A percentile compares a stretch with the other conserved stretches of the same genome.
phyloP scores from a whole-genome alignment of 64 coral and sea anemone genomes.

The Montipora capricornis region DNA sequence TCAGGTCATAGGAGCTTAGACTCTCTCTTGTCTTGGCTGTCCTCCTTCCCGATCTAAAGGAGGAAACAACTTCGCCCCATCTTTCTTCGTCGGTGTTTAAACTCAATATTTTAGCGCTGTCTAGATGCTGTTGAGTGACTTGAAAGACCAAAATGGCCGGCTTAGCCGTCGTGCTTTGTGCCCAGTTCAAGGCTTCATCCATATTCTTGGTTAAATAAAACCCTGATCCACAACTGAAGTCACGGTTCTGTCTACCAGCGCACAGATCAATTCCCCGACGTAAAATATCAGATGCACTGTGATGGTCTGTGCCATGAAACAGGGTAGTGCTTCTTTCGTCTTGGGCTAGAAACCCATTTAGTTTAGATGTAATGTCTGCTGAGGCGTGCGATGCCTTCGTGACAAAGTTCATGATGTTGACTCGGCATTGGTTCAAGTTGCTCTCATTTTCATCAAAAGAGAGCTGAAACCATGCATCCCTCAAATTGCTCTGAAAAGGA shows the following conservation, averaged over 20 bases:
- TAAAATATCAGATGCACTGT: constrained; percentile 72
- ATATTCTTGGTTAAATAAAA: constrained; percentile 77
- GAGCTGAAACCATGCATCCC: not conserved
- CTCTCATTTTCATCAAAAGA: not conserved
- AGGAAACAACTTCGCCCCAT: constrained; percentile 23
- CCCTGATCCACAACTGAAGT: constrained; percentile 82
- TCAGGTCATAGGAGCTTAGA: constrained; percentile 21
- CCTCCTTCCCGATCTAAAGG: constrained; percentile 22
- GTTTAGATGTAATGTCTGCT: too few species aligned
- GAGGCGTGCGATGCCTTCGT: too few species aligned
- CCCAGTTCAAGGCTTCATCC: constrained; percentile 36
- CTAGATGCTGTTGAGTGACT: not conserved
- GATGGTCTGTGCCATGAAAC: constrained; percentile 89
- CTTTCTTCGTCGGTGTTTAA: not conserved
- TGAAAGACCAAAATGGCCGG: constrained; percentile 75
- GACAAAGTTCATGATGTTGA: constrained; percentile 22
- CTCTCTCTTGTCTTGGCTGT: constrained; percentile 18
- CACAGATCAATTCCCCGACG: constrained; percentile 64
- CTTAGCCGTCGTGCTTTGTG: constrained; percentile 31
- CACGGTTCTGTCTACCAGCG: constrained; percentile 46
- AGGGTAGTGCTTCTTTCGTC: constrained; percentile 2
- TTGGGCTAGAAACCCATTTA: not conserved
- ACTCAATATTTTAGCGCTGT: not conserved
- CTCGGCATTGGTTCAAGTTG: not conserved
- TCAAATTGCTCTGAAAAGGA: not conserved